These are phyloP conservation scores for Tachina lurida DNA, from an alignment of 2,888 invertebrate genomes.

Conservation along the genomic window DNA sequence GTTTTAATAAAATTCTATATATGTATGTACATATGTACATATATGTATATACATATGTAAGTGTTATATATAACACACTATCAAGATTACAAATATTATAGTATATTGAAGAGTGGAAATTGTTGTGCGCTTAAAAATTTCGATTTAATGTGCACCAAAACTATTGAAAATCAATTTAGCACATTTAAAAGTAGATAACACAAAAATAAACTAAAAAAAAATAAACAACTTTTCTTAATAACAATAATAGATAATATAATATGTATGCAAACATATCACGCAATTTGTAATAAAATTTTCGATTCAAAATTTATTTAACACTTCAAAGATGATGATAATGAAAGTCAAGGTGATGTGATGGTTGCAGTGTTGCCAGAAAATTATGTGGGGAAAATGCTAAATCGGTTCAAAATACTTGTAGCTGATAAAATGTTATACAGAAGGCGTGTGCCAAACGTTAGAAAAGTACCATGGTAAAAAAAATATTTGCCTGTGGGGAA, in stretches of 20 bases:
- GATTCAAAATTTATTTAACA: constrained; percentile 55
- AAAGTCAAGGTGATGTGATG: constrained; percentile 5
- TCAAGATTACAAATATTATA: neutral
- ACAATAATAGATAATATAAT: constrained; percentile 14
- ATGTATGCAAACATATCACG: neutral
- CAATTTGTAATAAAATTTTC: constrained; percentile 32
- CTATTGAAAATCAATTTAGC: constrained; percentile 16
- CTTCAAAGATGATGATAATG: constrained; percentile 38
- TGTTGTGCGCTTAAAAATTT: neutral
- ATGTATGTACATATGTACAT: too few species aligned
- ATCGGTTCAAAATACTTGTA: too few species aligned
- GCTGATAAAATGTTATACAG: too few species aligned
- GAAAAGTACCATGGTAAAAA: too few species aligned
- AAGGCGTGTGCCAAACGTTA: too few species aligned
- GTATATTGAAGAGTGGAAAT: neutral
- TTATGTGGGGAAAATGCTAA: too few species aligned
- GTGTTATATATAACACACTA: constrained; percentile 24
- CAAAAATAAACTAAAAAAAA: constrained; percentile 2
- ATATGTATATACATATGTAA: too few species aligned
- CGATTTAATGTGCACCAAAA: neutral
- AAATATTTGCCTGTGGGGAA: too few species aligned
- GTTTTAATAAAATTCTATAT: constrained; percentile 18
- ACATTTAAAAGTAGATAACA: constrained; percentile 28
- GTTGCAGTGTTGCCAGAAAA: too few species aligned
- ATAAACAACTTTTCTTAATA: constrained; percentile 43